phyloP scores from a whole-genome alignment of 2,797 vertebrate genomes.

The Typhlichthys subterraneus region DNA sequence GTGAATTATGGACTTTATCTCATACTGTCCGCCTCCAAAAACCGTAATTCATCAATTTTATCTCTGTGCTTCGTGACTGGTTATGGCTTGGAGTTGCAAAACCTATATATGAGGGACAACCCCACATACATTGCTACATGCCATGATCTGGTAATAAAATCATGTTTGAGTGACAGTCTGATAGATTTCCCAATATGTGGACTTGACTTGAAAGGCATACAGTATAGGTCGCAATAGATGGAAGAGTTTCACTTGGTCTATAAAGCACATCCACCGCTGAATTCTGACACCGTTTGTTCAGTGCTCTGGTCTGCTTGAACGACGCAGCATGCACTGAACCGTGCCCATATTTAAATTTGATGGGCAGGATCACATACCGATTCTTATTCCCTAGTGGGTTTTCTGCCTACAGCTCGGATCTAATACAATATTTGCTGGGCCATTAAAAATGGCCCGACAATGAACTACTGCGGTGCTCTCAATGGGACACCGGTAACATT shows the following conservation, averaged over 20 bases:
- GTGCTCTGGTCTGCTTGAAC: constrained; percentile 7
- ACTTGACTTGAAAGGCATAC: too few species aligned
- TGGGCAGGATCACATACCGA: constrained; percentile 26
- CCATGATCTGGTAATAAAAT: constrained; percentile 7
- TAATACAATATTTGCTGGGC: constrained; percentile 40
- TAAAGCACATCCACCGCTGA: too few species aligned
- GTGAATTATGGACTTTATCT: background rate
- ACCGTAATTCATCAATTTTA: background rate
- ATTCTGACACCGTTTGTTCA: too few species aligned
- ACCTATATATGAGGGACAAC: background rate
- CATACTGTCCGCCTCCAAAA: constrained; percentile 5
- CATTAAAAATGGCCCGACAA: constrained; percentile 18
- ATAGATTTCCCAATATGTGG: too few species aligned
- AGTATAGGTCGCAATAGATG: too few species aligned
- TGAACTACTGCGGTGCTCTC: constrained; percentile 20
- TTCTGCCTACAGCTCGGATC: constrained; percentile 29
- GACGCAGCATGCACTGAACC: constrained; percentile 15
- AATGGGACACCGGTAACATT: constrained; percentile 11
- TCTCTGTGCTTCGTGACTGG: background rate
- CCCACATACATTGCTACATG: constrained; percentile 17
- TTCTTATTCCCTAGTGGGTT: constrained; percentile 7
- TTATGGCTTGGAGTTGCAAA: constrained; percentile 4
- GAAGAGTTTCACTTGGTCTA: too few species aligned
- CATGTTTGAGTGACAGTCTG: too few species aligned
- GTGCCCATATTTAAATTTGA: constrained; percentile 27